Conservation (phyloP, 2,888 invertebrate genomes). For the Yponomeuta plumbellus region DNA sequence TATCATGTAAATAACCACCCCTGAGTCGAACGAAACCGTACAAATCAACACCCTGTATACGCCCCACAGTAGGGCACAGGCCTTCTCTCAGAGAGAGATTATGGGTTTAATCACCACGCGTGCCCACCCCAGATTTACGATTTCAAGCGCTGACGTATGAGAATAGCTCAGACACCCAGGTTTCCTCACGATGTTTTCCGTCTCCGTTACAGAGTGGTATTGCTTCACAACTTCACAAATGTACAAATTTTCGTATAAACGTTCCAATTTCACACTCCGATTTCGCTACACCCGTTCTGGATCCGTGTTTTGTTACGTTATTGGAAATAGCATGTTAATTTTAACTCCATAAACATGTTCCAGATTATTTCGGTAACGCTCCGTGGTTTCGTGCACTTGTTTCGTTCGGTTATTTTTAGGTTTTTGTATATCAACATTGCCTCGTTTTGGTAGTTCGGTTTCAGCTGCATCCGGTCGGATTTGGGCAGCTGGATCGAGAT, state of each 20-base stretch:
- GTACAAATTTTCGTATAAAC: background rate
- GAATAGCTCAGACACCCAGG: too few relatives aligned
- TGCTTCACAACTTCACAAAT: too few relatives aligned
- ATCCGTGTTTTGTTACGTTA: constrained; percentile 3
- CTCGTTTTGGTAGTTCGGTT: background rate
- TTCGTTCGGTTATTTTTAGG: background rate
- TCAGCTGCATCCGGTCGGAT: background rate
- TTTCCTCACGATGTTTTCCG: too few relatives aligned
- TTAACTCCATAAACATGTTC: constrained; percentile 4
- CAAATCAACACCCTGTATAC: too few relatives aligned
- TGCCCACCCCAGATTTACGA: too few relatives aligned
- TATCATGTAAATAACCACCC: too few relatives aligned
- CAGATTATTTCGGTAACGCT: background rate
- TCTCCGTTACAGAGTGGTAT: too few relatives aligned
- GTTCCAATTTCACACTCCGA: background rate
- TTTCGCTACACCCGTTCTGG: background rate
- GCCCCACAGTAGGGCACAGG: too few relatives aligned
- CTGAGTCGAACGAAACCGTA: too few relatives aligned
- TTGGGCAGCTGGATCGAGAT: background rate
- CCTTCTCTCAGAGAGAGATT: too few relatives aligned
- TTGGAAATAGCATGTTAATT: background rate
- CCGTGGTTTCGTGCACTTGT: background rate
- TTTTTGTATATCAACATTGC: background rate
- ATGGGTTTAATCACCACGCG: too few relatives aligned
- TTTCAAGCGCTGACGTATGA: too few relatives aligned